These are phyloP conservation scores for Mus spretus DNA, from an alignment of 2,797 vertebrate species.

Conservation along the genomic window DNA sequence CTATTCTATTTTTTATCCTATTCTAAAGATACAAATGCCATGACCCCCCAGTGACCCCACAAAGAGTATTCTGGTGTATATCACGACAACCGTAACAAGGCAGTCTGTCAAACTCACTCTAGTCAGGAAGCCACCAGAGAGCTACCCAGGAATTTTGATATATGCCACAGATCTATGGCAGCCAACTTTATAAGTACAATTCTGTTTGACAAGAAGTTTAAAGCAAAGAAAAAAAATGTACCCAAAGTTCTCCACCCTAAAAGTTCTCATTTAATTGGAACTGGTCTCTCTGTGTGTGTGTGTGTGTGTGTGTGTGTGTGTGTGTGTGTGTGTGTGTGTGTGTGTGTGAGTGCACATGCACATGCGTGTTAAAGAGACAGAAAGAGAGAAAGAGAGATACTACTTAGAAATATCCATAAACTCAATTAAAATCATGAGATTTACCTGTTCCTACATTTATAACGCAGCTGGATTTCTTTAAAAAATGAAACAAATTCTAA, in stretches of 20 bases:
- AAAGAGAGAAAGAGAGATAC: background rate
- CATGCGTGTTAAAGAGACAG: background rate
- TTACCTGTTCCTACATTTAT: background rate
- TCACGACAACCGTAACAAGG: slow-evolving; percentile 83
- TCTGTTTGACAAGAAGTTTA: slow-evolving; percentile 64
- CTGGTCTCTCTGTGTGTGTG: background rate
- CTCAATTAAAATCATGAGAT: background rate
- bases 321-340: background rate
- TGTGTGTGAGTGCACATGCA: too few species aligned
- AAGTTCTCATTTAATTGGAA: background rate
- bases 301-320: rapidly evolving
- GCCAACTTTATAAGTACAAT: slow-evolving; percentile 63
- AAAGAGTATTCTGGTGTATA: slow-evolving; percentile 71
- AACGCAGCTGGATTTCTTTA: background rate
- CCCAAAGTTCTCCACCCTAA: background rate
- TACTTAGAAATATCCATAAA: background rate
- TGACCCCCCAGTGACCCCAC: slow-evolving; percentile 59
- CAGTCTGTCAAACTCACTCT: slow-evolving; percentile 79
- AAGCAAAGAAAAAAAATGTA: slow-evolving; percentile 41
- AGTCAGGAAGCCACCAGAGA: slow-evolving; percentile 69
- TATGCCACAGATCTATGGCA: slow-evolving; percentile 60
- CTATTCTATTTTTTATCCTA: slow-evolving; percentile 10
- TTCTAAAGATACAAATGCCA: slow-evolving; percentile 68
- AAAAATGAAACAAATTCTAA: background rate
- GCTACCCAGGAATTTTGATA: slow-evolving; percentile 79